Base-by-base conservation (phyloP, 1,140 invertebrate species). In the Mactra quadrangularis region DNA sequence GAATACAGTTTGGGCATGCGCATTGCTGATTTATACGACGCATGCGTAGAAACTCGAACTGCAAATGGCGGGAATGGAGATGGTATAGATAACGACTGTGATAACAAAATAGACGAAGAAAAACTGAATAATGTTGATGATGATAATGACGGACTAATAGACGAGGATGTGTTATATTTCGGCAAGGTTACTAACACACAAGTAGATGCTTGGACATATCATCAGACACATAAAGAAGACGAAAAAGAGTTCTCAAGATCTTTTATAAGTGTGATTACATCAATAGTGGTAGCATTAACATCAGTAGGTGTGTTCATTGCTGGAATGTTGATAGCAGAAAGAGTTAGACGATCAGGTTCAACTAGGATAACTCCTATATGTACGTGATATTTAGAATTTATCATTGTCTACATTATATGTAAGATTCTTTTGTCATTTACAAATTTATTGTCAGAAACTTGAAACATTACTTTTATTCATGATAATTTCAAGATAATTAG, bases 41-140 rank as follows among this genome's bases (percentile, higher is more conserved):
- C 70, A 72, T 82, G 79, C 59, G 27, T 74, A 25, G 3, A 71
- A 29, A 71, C 31, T 0, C 6, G 17, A 7, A 2, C 11, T 31
- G 1, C 79, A 19, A 22, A 82, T 55, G 79, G 79, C 19, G 79
- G 79, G 2, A 82, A 82, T 22, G 79, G 79, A 33, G 79, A 82
- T 55, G 79, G 79, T 31, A 52, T 74, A 22, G 79, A 82, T 47
- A 82, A 82, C 22, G 79, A 82, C 60, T 82, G 79, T 75, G 70
- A 82, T 82, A 74, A 72, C 41, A 53, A 25, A 38, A 82, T 82
- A 38, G 79, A 82, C 47, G 79, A 82, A 66, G 79, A 82, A 55
- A 52, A 29, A 53, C 70, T 64, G 4, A 75, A 82, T 35, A 62
- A 64, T 9, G 38, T 64, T 19, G 79, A 82, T 62, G 79, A 82